Evolutionary conservation across 2,113 vertebrate genomes (phyloP).

Genomic region (Carlito syrichta): DNA sequence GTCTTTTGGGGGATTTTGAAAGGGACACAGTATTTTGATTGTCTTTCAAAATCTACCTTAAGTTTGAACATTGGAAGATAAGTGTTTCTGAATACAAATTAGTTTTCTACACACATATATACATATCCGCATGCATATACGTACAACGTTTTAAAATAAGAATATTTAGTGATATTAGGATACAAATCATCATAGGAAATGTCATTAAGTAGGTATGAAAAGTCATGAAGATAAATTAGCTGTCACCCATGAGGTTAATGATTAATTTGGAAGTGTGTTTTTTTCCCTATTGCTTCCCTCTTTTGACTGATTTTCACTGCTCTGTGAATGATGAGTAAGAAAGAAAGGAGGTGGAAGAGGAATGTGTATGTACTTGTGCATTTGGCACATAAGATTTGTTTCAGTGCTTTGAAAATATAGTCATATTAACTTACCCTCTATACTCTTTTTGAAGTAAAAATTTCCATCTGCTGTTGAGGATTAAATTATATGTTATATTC

Average conservation of each 20-base stretch:
- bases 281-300: background rate
- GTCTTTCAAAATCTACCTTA: background rate
- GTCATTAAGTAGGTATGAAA: slow-evolving; percentile 32
- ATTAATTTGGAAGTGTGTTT: slow-evolving; percentile 31
- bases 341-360: background rate
- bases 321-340: background rate
- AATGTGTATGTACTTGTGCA: background rate
- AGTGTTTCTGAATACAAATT: background rate
- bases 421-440: background rate
- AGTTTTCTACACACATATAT: background rate
- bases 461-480: background rate
- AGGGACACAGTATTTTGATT: background rate
- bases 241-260: slow-evolving; percentile 45
- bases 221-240: slow-evolving; percentile 47
- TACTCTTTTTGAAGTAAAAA: slow-evolving; percentile 18
- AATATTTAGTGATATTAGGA: background rate
- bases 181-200: slow-evolving; percentile 11
- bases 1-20: background rate
- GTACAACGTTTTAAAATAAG: background rate
- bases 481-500: background rate
- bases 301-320: slow-evolving; percentile 34
- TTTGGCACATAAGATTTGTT: background rate
- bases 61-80: background rate
- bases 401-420: background rate
- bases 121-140: background rate